These are phyloP conservation scores for Lasiommata megera DNA, from an alignment of 2,888 invertebrate genomes.

Conservation along the genomic window DNA sequence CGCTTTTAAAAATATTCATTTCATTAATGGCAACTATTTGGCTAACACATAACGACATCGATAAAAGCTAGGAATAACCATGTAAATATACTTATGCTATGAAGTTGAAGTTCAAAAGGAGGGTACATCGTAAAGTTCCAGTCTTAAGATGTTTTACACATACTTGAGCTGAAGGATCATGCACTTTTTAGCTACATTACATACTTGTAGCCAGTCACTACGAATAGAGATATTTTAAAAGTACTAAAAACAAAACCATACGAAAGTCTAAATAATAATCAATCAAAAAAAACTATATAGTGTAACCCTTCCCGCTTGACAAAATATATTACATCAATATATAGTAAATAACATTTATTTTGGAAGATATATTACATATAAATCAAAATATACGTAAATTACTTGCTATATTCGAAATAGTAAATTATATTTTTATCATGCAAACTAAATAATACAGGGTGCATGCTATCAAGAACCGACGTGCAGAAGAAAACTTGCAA, in stretches of 20 bases:
- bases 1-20: not conserved
- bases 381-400: slow-evolving; percentile 50
- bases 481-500: slow-evolving; percentile 46
- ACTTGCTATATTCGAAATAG: slow-evolving; percentile 43
- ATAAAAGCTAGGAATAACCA: slow-evolving; percentile 54
- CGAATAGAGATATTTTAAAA: slow-evolving; percentile 14
- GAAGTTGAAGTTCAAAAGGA: slow-evolving; percentile 19
- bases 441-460: slow-evolving; percentile 68
- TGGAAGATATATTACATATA: slow-evolving; percentile 66
- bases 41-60: slow-evolving; percentile 69
- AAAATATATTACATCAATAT: slow-evolving; percentile 41
- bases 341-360: slow-evolving; percentile 76
- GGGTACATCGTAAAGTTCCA: slow-evolving; percentile 24
- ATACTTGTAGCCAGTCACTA: slow-evolving; percentile 22
- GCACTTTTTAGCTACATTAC: slow-evolving; percentile 22
- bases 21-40: slow-evolving; percentile 22
- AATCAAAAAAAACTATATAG: slow-evolving; percentile 18
- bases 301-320: slow-evolving; percentile 24
- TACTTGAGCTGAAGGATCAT: slow-evolving; percentile 24
- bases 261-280: slow-evolving; percentile 18
- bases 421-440: slow-evolving; percentile 70
- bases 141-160: slow-evolving; percentile 18
- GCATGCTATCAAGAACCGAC: slow-evolving; percentile 59
- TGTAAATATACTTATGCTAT: slow-evolving; percentile 34
- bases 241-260: slow-evolving; percentile 23